Conservation (phyloP, 2,797 vertebrate genomes). For the Crocodylus rhombifer region DNA sequence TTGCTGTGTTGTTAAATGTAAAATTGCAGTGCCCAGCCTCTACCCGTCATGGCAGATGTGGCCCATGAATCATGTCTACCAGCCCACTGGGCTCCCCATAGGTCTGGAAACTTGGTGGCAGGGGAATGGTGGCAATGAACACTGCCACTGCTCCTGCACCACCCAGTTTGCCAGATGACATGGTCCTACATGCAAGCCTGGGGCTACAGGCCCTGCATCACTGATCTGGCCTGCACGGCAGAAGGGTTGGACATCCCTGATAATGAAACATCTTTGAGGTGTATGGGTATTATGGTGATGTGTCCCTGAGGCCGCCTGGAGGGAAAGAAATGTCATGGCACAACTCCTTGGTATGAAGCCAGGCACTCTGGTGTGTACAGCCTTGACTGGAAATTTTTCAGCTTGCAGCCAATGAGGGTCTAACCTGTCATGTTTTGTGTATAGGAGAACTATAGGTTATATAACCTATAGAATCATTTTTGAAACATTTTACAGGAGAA, state of each 20-base stretch:
- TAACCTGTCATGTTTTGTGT: background rate
- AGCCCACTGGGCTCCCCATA: too few relatives aligned
- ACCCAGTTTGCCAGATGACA: too few relatives aligned
- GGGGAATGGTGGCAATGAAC: too few relatives aligned
- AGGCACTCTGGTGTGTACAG: background rate
- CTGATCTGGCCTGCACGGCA: too few relatives aligned
- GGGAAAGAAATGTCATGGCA: background rate
- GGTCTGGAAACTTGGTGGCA: too few relatives aligned
- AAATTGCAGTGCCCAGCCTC: too few relatives aligned
- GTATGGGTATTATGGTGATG: accelerated
- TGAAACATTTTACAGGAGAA: background rate
- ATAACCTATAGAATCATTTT: accelerated
- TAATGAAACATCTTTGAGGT: background rate
- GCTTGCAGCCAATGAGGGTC: accelerated
- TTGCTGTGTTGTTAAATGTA: background rate
- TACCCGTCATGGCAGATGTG: too few relatives aligned
- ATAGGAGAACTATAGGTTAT: background rate
- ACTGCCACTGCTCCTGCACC: too few relatives aligned
- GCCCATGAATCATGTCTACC: too few relatives aligned
- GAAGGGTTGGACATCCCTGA: too few relatives aligned
- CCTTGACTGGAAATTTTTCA: background rate
- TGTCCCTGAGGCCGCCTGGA: background rate
- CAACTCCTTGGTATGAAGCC: background rate
- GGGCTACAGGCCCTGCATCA: too few relatives aligned
- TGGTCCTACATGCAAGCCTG: too few relatives aligned